phyloP scores from a whole-genome alignment of 2,888 invertebrate species.

The Buathra laborator region DNA sequence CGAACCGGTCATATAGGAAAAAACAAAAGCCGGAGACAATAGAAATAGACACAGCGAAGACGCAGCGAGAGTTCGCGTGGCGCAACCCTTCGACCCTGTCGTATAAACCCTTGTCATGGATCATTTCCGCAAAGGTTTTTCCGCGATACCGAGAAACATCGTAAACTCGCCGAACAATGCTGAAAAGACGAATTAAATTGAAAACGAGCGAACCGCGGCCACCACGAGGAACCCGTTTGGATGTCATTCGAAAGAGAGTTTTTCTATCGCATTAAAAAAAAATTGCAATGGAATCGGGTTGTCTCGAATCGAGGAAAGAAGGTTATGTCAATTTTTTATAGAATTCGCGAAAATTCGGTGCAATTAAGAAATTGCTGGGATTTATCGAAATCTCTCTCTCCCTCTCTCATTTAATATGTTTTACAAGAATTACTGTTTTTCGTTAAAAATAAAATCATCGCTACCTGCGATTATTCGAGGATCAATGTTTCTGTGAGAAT shows the following conservation, averaged over 20 bases:
- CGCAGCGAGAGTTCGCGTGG: slow-evolving; percentile 19
- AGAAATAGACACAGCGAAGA: slow-evolving; percentile 9
- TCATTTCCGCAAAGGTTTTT: slow-evolving; percentile 65
- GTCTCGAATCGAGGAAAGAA: neutral
- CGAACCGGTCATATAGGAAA: slow-evolving; percentile 50
- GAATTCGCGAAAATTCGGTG: neutral
- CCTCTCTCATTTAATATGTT: too few relatives aligned
- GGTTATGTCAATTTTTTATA: neutral
- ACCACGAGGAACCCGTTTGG: neutral
- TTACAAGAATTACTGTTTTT: neutral
- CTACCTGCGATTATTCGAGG: too few relatives aligned
- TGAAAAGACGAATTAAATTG: slow-evolving; percentile 36
- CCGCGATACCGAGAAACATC: slow-evolving; percentile 68
- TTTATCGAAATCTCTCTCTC: too few relatives aligned
- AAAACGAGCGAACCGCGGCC: slow-evolving; percentile 2
- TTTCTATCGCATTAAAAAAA: slow-evolving; percentile 21
- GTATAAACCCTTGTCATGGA: slow-evolving; percentile 74
- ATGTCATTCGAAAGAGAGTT: slow-evolving; percentile 17
- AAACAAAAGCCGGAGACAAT: slow-evolving; percentile 16
- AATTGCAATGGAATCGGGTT: neutral
- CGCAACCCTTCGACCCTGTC: slow-evolving; percentile 43
- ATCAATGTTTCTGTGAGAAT: too few relatives aligned
- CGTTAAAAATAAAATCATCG: too few relatives aligned
- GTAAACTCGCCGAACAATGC: slow-evolving; percentile 68
- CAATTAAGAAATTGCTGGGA: too few relatives aligned